Conservation (phyloP, 2,113 vertebrate species). For the Onychostruthus taczanowskii region DNA sequence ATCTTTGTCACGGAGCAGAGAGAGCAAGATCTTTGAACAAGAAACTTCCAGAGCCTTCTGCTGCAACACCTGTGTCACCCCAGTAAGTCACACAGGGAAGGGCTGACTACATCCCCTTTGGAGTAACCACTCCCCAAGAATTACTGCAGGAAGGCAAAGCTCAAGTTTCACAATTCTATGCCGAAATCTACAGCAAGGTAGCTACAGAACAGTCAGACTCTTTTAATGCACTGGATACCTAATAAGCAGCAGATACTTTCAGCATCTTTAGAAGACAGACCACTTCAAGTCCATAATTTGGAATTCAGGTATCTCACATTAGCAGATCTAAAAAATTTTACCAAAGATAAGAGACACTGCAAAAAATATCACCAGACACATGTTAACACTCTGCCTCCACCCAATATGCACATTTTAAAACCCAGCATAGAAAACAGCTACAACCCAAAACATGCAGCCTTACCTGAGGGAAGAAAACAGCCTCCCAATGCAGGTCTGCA, state of each 20-base stretch:
- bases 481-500: slow-evolving; percentile 86
- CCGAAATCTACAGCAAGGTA: neutral
- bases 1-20: neutral
- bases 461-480: slow-evolving; percentile 92
- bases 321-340: neutral
- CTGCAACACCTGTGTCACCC: neutral
- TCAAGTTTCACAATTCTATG: neutral
- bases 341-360: neutral
- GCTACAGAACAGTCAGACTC: neutral
- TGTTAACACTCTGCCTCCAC: neutral
- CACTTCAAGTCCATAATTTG: neutral
- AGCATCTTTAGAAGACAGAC: neutral
- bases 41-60: neutral
- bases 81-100: neutral
- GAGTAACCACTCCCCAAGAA: neutral
- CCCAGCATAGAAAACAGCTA: neutral
- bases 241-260: neutral
- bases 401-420: neutral
- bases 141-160: neutral
- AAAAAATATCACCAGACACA: neutral
- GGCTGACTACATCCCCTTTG: neutral
- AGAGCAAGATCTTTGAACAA: neutral
- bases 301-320: neutral
- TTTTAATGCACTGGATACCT: neutral
- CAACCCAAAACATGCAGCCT: neutral